Conservation (phyloP, 2,113 vertebrate species). For the Herpailurus yagouaroundi region DNA sequence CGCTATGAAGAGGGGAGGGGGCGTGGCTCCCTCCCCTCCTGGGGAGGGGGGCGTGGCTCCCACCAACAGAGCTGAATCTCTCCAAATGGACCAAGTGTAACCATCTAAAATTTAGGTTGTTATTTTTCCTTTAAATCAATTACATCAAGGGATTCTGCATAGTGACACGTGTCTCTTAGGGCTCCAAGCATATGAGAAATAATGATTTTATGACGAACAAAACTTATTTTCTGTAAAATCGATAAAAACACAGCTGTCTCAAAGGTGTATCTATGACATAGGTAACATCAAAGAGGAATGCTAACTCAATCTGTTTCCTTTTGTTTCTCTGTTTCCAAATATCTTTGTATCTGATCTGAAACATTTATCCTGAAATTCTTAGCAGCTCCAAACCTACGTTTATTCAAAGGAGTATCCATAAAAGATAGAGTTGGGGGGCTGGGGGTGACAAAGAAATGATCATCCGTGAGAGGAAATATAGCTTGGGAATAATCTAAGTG, state of each 20-base stretch:
- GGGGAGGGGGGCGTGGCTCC: not conserved
- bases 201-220: not conserved
- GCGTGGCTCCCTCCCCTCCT: not conserved
- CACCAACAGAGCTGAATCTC: not conserved
- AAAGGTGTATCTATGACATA: not conserved
- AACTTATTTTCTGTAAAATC: not conserved
- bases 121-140: constrained; percentile 1
- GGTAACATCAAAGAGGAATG: not conserved
- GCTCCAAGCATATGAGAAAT: not conserved
- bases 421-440: not conserved
- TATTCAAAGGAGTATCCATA: not conserved
- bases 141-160: not conserved
- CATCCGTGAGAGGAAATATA: not conserved
- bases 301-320: not conserved
- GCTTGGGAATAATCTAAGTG: not conserved
- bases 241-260: constrained; percentile 6
- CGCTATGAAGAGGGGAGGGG: not conserved
- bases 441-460: not conserved
- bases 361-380: constrained; percentile 36
- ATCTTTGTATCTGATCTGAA: not conserved
- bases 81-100: not conserved
- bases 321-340: not conserved
- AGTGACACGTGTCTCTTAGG: not conserved
- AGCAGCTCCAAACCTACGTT: not conserved
- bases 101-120: not conserved